A percentile compares a stretch with the other conserved stretches of the same genome.
Evolutionary conservation across 2,113 vertebrate species (phyloP).

Genomic region (Stomatorhinus ivindoensis): DNA sequence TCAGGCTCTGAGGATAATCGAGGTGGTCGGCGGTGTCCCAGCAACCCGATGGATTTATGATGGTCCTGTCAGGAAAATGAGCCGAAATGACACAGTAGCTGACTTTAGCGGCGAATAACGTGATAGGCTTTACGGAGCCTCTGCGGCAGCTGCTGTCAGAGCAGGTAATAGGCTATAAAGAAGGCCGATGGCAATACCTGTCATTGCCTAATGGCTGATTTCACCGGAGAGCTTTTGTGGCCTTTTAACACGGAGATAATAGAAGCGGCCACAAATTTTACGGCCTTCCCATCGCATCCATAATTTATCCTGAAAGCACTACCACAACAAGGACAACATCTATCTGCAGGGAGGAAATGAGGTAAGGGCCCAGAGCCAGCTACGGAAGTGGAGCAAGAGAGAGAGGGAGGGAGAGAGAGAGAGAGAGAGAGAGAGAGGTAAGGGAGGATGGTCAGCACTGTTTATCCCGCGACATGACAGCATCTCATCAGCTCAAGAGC

Average conservation of each 20-base stretch:
- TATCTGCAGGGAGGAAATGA: slow-evolving; percentile 52
- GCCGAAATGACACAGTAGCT: slow-evolving; percentile 99
- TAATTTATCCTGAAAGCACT: slow-evolving; percentile 96
- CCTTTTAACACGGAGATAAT: slow-evolving; percentile 99
- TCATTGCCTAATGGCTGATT: slow-evolving; percentile 99
- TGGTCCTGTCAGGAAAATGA: slow-evolving; percentile 99
- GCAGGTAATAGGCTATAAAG: slow-evolving; percentile 99
- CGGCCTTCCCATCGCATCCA: slow-evolving; percentile 98
- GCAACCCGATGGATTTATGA: slow-evolving; percentile 99
- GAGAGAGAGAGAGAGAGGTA: slow-evolving; percentile 37
- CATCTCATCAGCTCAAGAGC: slow-evolving; percentile 49
- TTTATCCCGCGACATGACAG: slow-evolving; percentile 42
- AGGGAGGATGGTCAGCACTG: background rate
- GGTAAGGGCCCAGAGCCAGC: background rate
- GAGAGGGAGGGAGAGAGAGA: slow-evolving; percentile 40
- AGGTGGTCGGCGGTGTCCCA: slow-evolving; percentile 97
- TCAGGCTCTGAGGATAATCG: slow-evolving; percentile 99
- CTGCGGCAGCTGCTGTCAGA: slow-evolving; percentile 98
- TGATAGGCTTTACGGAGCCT: slow-evolving; percentile 97
- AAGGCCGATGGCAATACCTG: slow-evolving; percentile 99
- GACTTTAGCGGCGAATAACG: slow-evolving; percentile 99
- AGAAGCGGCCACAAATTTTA: slow-evolving; percentile 99
- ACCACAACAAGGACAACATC: slow-evolving; percentile 82
- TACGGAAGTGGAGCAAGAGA: slow-evolving; percentile 12
- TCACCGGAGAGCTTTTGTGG: slow-evolving; percentile 99